These are phyloP conservation scores for Isotomurus palustris DNA, from an alignment of 2,888 invertebrate genomes.

Conservation along the genomic window DNA sequence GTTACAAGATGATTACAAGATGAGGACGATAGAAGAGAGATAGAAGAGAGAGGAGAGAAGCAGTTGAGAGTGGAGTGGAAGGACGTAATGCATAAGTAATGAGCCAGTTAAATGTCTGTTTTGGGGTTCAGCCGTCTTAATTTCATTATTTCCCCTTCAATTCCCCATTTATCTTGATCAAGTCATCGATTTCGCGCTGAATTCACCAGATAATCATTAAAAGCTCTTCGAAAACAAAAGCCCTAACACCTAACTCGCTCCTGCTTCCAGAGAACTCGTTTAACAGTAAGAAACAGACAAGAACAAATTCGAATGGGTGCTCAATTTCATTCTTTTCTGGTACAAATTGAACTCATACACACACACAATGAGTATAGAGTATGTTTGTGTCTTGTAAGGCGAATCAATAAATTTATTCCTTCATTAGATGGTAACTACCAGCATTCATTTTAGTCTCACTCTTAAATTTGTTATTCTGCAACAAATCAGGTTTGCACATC, in stretches of 20 bases:
- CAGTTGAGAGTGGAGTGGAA: conserved; percentile 16
- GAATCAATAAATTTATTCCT: too few relatives aligned
- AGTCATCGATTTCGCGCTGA: conserved; percentile 47
- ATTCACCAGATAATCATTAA: conserved; percentile 45
- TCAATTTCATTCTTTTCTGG: too few relatives aligned
- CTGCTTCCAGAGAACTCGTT: neutral
- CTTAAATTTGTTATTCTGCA: too few relatives aligned
- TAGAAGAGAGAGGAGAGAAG: conserved; percentile 19
- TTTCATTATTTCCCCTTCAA: conserved; percentile 45
- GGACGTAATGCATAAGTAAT: conserved; percentile 46
- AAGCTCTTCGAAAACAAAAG: conserved; percentile 40
- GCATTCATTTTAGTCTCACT: too few relatives aligned
- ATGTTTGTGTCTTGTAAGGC: too few relatives aligned
- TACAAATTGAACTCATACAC: too few relatives aligned
- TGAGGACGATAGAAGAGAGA: neutral
- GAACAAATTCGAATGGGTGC: too few relatives aligned
- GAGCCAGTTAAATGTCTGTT: conserved; percentile 44
- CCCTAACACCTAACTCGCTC: conserved; percentile 4
- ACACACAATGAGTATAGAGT: too few relatives aligned
- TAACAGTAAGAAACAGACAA: too few relatives aligned
- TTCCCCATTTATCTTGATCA: conserved; percentile 46
- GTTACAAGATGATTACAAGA: too few relatives aligned
- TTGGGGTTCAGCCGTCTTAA: conserved; percentile 45
- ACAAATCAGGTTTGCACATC: too few relatives aligned
- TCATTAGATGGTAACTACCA: too few relatives aligned